Evolutionary conservation across 2,797 vertebrate genomes (phyloP).

Genomic region (Falco berigora): DNA sequence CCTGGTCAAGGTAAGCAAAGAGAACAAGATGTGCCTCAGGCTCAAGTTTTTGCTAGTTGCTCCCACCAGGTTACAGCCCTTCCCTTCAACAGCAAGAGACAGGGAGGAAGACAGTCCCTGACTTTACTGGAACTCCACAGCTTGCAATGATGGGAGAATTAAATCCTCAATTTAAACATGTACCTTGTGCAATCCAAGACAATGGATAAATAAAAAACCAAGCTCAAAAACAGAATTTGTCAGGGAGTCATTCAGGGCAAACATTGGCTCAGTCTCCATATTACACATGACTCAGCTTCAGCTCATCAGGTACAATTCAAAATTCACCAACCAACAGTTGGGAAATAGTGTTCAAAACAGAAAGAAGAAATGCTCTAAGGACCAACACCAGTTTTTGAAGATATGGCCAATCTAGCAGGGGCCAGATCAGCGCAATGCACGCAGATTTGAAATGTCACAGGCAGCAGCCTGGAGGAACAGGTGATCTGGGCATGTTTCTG

Average conservation of each 20-base stretch:
- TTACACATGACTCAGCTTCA: not conserved
- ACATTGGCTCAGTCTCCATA: not conserved
- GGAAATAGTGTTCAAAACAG: not conserved
- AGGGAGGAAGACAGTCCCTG: not conserved
- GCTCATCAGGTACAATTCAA: not conserved
- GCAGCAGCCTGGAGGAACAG: not conserved
- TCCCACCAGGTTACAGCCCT: not conserved
- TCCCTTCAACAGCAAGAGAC: not conserved
- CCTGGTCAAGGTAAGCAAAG: not conserved
- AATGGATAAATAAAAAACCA: accelerated
- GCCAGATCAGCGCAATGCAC: not conserved
- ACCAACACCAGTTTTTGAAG: not conserved
- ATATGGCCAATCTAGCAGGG: accelerated
- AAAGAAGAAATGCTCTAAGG: not conserved
- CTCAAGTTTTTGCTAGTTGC: not conserved
- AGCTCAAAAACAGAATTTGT: not conserved
- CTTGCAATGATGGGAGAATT: not conserved
- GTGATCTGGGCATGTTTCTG: not conserved
- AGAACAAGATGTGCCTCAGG: not conserved
- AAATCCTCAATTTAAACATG: not conserved
- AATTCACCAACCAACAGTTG: not conserved
- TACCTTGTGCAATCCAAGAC: too few relatives aligned
- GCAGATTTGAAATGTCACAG: accelerated
- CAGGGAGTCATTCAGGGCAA: not conserved
- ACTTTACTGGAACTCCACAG: not conserved